These are phyloP conservation scores for Callyntrura guangdongensis DNA, from an alignment of 2,888 invertebrate species.

Conservation along the genomic window DNA sequence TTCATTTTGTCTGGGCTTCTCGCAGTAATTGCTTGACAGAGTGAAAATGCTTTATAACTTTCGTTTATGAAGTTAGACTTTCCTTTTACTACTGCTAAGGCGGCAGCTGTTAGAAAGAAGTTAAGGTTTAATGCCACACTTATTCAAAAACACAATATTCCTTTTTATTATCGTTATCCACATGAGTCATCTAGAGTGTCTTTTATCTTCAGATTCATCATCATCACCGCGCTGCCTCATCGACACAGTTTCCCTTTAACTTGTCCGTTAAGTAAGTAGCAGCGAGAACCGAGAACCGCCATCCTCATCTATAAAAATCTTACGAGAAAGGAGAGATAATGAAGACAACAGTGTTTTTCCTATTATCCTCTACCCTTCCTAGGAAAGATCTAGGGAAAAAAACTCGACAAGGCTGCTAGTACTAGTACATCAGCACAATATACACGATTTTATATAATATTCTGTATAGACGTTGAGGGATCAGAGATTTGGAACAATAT, in stretches of 20 bases:
- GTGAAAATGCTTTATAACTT: not conserved
- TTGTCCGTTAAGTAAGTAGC: not conserved
- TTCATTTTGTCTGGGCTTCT: not conserved
- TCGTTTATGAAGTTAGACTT: not conserved
- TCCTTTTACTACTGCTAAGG: not conserved
- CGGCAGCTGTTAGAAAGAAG: not conserved
- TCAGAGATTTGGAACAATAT: slow-evolving; percentile 26
- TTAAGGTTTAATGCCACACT: slow-evolving; percentile 9
- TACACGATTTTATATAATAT: not conserved
- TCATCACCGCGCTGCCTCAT: not conserved
- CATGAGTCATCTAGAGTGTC: not conserved
- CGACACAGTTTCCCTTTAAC: not conserved
- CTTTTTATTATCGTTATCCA: not conserved
- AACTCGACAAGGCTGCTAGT: not conserved
- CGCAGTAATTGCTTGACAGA: not conserved
- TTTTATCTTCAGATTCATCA: slow-evolving; percentile 18
- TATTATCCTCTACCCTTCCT: not conserved
- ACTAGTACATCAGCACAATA: not conserved
- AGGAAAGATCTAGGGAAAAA: not conserved
- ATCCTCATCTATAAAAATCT: not conserved
- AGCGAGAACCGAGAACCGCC: too few relatives aligned
- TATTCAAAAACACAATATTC: slow-evolving; percentile 39
- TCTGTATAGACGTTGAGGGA: not conserved
- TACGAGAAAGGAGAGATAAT: not conserved
- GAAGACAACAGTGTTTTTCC: slow-evolving; percentile 28